These are phyloP conservation scores for Jaculus jaculus DNA, from an alignment of 2,113 vertebrate genomes.

Conservation along the genomic window DNA sequence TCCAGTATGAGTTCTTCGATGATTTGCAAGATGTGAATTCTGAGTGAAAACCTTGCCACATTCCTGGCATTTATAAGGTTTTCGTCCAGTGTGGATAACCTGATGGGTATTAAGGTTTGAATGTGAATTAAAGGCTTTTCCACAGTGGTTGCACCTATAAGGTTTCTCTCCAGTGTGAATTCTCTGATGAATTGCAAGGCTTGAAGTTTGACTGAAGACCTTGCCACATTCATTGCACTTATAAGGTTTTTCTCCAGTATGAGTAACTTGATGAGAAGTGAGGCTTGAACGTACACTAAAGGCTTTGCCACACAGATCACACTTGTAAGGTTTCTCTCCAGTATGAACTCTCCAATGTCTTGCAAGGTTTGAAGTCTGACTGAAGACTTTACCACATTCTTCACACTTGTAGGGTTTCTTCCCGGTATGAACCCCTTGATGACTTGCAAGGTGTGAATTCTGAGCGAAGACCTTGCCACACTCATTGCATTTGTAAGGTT, in stretches of 20 bases:
- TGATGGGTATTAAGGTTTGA: constrained; percentile 44
- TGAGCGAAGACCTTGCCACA: constrained; percentile 73
- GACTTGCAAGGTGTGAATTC: constrained; percentile 75
- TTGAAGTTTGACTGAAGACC: constrained; percentile 72
- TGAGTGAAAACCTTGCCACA: constrained; percentile 49
- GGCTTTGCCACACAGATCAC: constrained; percentile 69
- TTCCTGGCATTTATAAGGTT: constrained; percentile 22
- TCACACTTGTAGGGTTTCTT: constrained; percentile 67
- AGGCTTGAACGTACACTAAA: constrained; percentile 71
- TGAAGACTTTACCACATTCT: constrained; percentile 72
- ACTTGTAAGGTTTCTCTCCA: constrained; percentile 68
- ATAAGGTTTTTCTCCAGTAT: constrained; percentile 72
- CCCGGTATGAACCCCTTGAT: constrained; percentile 63
- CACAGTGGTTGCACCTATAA: constrained; percentile 19
- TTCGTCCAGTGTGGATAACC: constrained; percentile 23
- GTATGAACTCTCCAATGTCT: constrained; percentile 55
- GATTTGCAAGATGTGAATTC: constrained; percentile 43
- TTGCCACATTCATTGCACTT: constrained; percentile 54
- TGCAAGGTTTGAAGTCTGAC: constrained; percentile 69
- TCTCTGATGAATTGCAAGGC: constrained; percentile 70
- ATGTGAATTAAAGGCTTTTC: constrained; percentile 45
- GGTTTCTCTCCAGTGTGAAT: constrained; percentile 51
- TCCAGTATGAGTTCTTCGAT: constrained; percentile 17
- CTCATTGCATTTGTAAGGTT: constrained; percentile 71
- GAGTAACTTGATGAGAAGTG: constrained; percentile 69